These are phyloP conservation scores for Noctua janthe DNA, from an alignment of 2,888 invertebrate genomes.

Conservation along the genomic window DNA sequence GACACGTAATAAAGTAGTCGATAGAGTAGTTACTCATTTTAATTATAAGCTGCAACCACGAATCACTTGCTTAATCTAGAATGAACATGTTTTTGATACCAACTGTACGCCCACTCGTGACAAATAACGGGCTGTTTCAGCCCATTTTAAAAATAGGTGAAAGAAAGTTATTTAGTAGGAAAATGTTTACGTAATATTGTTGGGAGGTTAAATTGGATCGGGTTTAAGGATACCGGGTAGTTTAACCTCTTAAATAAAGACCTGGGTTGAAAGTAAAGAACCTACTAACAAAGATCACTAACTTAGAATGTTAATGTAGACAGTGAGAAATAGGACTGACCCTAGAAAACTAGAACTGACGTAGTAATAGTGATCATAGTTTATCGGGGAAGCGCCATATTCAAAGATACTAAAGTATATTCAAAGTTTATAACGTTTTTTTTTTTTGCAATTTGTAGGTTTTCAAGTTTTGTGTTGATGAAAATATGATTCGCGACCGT, in stretches of 20 bases:
- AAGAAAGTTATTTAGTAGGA: background rate
- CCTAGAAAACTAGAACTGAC: background rate
- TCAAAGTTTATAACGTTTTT: too few relatives aligned
- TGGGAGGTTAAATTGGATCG: background rate
- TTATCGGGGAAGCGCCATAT: too few relatives aligned
- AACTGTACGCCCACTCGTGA: constrained; percentile 69
- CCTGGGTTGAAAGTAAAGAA: background rate
- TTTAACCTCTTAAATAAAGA: background rate
- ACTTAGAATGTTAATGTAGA: background rate
- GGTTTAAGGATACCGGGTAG: constrained; percentile 12
- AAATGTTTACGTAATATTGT: constrained; percentile 23
- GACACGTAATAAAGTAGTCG: constrained; percentile 69
- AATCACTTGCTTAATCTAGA: constrained; percentile 74
- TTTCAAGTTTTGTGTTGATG: too few relatives aligned
- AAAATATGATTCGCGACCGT: too few relatives aligned
- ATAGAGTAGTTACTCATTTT: constrained; percentile 71
- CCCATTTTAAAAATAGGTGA: constrained; percentile 37
- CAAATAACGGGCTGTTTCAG: constrained; percentile 51
- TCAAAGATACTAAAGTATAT: too few relatives aligned
- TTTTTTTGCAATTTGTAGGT: too few relatives aligned
- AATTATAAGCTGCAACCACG: constrained; percentile 68
- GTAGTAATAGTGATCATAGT: too few relatives aligned
- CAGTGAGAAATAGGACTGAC: background rate
- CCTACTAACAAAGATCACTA: background rate
- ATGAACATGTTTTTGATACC: constrained; percentile 68